Conservation (phyloP, 1,140 invertebrate genomes). For the Hylaeus anthracinus region DNA sequence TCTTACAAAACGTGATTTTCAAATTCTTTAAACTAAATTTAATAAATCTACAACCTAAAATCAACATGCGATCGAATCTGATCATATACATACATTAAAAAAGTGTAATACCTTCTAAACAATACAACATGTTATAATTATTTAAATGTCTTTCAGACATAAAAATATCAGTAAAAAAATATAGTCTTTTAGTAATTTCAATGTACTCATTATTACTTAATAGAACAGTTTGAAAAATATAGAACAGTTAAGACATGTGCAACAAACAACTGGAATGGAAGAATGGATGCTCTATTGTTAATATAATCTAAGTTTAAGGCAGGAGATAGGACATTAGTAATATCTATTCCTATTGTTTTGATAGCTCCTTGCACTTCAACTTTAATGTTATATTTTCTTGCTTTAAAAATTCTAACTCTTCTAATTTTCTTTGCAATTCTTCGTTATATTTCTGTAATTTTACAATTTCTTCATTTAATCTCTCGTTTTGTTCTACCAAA, state of each 20-base stretch:
- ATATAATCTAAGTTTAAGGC: background rate
- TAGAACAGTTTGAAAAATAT: constrained; percentile 15
- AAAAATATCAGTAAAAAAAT: constrained; percentile 41
- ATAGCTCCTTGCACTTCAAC: constrained; percentile 69
- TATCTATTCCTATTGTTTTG: constrained; percentile 16
- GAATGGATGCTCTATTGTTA: background rate
- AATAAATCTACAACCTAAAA: constrained; percentile 16
- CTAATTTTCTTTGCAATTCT: constrained; percentile 65
- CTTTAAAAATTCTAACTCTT: constrained; percentile 66
- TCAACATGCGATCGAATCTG: background rate
- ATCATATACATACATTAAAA: background rate
- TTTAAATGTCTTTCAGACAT: background rate
- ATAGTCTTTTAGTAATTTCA: constrained; percentile 4
- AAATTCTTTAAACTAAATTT: background rate
- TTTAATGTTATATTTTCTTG: constrained; percentile 73
- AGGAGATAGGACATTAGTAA: background rate
- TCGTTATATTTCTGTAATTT: constrained; percentile 67
- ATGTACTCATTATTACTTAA: background rate
- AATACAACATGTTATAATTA: background rate
- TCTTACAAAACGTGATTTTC: background rate
- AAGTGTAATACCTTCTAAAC: background rate
- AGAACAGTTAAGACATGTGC: constrained; percentile 1
- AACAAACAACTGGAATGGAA: constrained; percentile 15
- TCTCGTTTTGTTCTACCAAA: constrained; percentile 72
- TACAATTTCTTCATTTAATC: constrained; percentile 66